phyloP scores from a whole-genome alignment of 92 coral and sea anemone genomes.

The Ricordea florida region DNA sequence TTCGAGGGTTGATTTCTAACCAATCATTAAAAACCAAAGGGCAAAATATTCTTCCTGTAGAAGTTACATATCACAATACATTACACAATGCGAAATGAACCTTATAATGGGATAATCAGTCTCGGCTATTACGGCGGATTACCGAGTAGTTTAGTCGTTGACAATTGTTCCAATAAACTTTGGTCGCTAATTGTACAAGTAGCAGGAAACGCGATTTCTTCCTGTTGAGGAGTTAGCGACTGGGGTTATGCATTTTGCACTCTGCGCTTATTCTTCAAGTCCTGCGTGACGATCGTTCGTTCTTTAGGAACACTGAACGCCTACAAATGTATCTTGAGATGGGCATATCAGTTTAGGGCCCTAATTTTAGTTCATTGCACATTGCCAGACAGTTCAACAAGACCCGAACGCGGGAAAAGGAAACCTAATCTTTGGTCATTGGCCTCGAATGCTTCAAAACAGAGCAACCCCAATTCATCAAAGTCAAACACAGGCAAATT shows the following conservation, averaged over 20 bases:
- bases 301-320: slow-evolving; percentile 13
- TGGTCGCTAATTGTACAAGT: slow-evolving; percentile 17
- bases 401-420: not conserved
- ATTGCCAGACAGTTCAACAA: slow-evolving; percentile 21
- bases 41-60: slow-evolving; percentile 48
- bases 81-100: slow-evolving; percentile 7
- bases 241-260: slow-evolving; percentile 39
- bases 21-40: slow-evolving; percentile 31
- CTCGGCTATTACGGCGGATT: slow-evolving; percentile 32
- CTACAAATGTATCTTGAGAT: not conserved
- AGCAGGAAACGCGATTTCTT: slow-evolving; percentile 25
- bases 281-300: slow-evolving; percentile 1
- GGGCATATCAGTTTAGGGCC: not conserved
- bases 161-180: slow-evolving; percentile 32
- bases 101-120: slow-evolving; percentile 26
- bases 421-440: slow-evolving; percentile 19
- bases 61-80: slow-evolving; percentile 24
- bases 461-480: slow-evolving; percentile 44
- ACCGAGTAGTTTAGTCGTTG: slow-evolving; percentile 13
- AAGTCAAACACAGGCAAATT: slow-evolving; percentile 2
- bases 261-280: not conserved
- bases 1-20: slow-evolving; percentile 25
- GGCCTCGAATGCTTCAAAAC: slow-evolving; percentile 8
- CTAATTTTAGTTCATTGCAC: slow-evolving; percentile 14
- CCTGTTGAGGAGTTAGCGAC: slow-evolving; percentile 18